A percentile compares a stretch with the other conserved stretches of the same genome.
Evolutionary conservation across 2,113 vertebrate species (phyloP).

Genomic region (Poicephalus meyeri): DNA sequence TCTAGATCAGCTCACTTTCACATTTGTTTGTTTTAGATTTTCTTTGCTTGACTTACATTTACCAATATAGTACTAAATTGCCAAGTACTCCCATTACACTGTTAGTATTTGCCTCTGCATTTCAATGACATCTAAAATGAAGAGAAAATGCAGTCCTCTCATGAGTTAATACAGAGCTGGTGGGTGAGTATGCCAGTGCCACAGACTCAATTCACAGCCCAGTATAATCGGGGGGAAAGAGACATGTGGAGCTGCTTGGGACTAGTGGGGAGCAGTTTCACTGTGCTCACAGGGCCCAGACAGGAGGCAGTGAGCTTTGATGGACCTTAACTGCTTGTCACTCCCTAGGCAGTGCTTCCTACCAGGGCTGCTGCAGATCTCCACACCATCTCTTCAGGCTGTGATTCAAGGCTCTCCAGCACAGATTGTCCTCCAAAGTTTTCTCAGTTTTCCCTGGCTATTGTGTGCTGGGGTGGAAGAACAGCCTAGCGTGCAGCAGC

Average conservation of each 20-base stretch:
- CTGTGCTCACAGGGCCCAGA: too few species aligned
- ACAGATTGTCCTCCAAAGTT: neutral
- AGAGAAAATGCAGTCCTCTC: neutral
- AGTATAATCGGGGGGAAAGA: neutral
- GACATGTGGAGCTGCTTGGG: neutral
- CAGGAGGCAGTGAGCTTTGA: neutral
- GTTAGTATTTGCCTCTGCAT: slow-evolving; percentile 21
- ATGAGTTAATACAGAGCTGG: neutral
- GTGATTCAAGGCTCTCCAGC: neutral
- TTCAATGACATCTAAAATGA: neutral
- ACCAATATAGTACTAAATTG: neutral
- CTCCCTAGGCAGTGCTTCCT: neutral
- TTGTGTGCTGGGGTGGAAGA: neutral
- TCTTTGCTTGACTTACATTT: slow-evolving; percentile 27
- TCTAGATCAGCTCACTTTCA: neutral
- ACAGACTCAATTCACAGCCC: neutral
- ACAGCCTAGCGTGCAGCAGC: neutral
- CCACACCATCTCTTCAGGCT: neutral
- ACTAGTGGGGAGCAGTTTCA: neutral
- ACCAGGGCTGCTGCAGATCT: neutral
- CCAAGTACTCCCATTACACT: neutral
- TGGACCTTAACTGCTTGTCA: neutral
- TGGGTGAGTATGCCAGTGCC: neutral
- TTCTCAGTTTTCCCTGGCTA: neutral
- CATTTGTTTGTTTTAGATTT: neutral